Percentiles rank a stretch among this genome's conserved stretches.
phyloP scores from a whole-genome alignment of 2,113 vertebrate species.

The Martes martes region DNA sequence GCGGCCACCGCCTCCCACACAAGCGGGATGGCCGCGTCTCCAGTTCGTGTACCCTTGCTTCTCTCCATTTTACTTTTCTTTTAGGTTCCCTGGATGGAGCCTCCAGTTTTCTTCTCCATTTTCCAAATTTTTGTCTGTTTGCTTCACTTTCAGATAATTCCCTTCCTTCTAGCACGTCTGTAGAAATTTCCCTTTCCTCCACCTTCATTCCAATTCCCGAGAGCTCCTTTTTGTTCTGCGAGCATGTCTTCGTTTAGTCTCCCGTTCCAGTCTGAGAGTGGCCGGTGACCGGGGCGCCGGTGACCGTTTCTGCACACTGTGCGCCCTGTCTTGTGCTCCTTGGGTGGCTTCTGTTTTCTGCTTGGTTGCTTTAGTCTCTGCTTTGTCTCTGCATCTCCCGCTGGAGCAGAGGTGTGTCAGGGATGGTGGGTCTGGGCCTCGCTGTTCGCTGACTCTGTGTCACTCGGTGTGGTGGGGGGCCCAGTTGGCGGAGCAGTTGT shows the following conservation, averaged over 20 bases:
- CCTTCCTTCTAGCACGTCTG: rapidly evolving
- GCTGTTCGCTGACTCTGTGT: neutral
- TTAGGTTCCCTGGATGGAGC: neutral
- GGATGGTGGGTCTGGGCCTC: neutral
- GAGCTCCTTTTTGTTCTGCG: neutral
- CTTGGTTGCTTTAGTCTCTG: too few relatives aligned
- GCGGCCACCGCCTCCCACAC: neutral
- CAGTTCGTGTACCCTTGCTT: neutral
- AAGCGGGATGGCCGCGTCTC: neutral
- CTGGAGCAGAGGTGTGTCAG: neutral
- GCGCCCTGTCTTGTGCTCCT: too few relatives aligned
- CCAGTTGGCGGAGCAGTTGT: neutral
- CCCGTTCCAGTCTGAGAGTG: too few relatives aligned
- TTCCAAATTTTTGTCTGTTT: neutral
- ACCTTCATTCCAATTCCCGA: rapidly evolving
- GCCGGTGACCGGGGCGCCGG: too few relatives aligned
- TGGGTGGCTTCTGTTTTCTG: rapidly evolving
- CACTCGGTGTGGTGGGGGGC: neutral
- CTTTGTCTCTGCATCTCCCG: neutral
- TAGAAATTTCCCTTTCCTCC: rapidly evolving
- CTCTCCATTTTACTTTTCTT: neutral
- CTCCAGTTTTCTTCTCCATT: neutral
- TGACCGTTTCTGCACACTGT: rapidly evolving
- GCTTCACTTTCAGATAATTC: neutral
- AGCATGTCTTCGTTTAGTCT: neutral